Conservation (phyloP, 1,140 invertebrate species). For the Drosophila pandora region DNA sequence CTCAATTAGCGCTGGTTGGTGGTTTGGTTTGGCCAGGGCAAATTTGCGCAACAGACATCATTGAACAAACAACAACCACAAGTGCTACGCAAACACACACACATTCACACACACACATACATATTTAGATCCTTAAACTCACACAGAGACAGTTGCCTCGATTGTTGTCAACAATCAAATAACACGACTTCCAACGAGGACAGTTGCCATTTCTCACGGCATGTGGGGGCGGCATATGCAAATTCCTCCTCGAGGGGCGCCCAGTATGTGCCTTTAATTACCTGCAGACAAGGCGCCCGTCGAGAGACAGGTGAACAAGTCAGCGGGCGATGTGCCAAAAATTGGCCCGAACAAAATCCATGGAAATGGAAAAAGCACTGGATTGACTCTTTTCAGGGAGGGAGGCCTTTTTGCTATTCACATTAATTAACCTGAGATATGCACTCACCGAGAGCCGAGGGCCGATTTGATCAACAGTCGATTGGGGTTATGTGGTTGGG, state of each 20-base stretch:
- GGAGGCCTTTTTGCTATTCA: slow-evolving; percentile 26
- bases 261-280: slow-evolving; percentile 67
- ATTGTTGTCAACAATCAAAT: slow-evolving; percentile 73
- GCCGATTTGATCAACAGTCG: slow-evolving; percentile 36
- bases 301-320: slow-evolving; percentile 62
- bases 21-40: slow-evolving; percentile 25
- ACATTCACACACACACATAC: background rate
- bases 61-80: slow-evolving; percentile 15
- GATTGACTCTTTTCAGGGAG: background rate
- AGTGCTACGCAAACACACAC: slow-evolving; percentile 17
- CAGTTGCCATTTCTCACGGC: slow-evolving; percentile 75
- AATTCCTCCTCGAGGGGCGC: slow-evolving; percentile 51
- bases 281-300: slow-evolving; percentile 61
- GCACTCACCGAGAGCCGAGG: slow-evolving; percentile 14
- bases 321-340: slow-evolving; percentile 67
- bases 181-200: slow-evolving; percentile 63
- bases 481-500: slow-evolving; percentile 18
- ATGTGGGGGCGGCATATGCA: slow-evolving; percentile 59
- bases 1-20: slow-evolving; percentile 48
- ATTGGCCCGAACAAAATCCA: slow-evolving; percentile 1
- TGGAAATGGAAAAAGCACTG: background rate
- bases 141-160: slow-evolving; percentile 7
- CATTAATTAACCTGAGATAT: slow-evolving; percentile 60
- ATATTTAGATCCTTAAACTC: background rate
- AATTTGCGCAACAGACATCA: slow-evolving; percentile 21